Evolutionary conservation across 2,888 invertebrate species (phyloP), one percentile per base, ranked within the genome.

Genomic region (Caenorhabditis parvicauda): DNA sequence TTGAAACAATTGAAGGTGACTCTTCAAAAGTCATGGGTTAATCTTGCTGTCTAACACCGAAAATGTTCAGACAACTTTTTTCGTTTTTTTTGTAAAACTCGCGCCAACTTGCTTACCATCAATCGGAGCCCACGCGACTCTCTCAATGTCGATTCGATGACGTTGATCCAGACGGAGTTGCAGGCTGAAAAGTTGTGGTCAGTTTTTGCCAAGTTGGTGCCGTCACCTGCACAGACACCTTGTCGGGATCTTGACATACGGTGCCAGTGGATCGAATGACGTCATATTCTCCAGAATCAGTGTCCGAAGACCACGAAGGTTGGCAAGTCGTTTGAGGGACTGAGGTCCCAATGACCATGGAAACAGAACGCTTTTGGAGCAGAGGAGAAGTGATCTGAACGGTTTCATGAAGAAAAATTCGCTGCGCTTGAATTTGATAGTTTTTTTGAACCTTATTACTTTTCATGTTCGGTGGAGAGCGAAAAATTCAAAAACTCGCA

Each of bases 241-340:
- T 3, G 46, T 29, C 2, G 48, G 54, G 5, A 52, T 25, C 32
- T 37, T 46, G 24, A 55, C 27, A 14, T 28, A 41, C 5, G 21
- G 21, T 7, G 52, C 54, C 29, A 59, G 54, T 5, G 51, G 50
- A 14, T 64, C 60, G 19, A 60, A 42, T 3, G 60, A 53, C 14
- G 59, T 64, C 67, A 67, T 67, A 43, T 67, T 67, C 52, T 67
- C 67, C 19, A 67, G 41, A 37, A 61, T 62, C 43, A 67, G 39
- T 22, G 55, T 52, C 28, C 55, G 58, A n/a, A 67, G 46, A 6
- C 28, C n/a, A 6, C 47, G 22, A 12, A 64, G 42, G 7, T 35
- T 27, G n/a, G 51, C 27, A 12, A 67, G 45, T 19, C 59, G 59
- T 4, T 41, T 17, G 9, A 56, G 42, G 0, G 67, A 67, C 17